Percentiles rank a stretch among this genome's conserved stretches.
Evolutionary conservation across 1,140 invertebrate genomes (phyloP).

Genomic region (Plectus sambesii): DNA sequence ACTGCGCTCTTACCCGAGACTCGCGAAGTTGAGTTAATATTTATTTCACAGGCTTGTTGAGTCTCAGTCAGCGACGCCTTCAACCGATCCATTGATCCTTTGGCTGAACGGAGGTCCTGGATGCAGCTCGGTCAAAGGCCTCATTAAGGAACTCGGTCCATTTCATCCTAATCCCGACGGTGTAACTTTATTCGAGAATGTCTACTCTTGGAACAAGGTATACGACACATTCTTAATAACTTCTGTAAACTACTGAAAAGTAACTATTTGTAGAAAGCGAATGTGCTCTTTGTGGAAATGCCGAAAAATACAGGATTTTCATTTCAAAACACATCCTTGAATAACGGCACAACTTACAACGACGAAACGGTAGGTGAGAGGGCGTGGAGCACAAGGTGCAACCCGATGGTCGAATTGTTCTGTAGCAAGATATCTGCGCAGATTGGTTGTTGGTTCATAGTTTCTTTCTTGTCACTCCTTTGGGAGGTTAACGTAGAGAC

Average conservation of each 20-base stretch:
- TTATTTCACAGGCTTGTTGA: constrained; percentile 49
- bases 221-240: no score
- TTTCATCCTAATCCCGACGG: constrained; percentile 43
- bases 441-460: no score
- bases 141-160: constrained; percentile 51
- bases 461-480: no score
- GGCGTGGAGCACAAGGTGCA: constrained; percentile 37
- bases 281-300: constrained; percentile 56
- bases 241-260: no score
- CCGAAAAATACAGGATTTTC: constrained; percentile 50
- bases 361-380: constrained; percentile 48
- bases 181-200: constrained; percentile 45
- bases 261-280: constrained; percentile 59
- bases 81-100: constrained; percentile 49
- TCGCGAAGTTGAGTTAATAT: no score
- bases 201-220: constrained; percentile 50
- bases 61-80: constrained; percentile 46
- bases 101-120: constrained; percentile 55
- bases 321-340: constrained; percentile 50
- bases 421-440: no score
- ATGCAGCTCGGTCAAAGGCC: constrained; percentile 51
- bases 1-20: no score
- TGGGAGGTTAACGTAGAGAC: no score
- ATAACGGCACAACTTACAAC: constrained; percentile 46
- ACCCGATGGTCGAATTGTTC: constrained; percentile 44